phyloP scores from a whole-genome alignment of 2,113 vertebrate genomes.

The Boulengeromyrus knoepffleri region DNA sequence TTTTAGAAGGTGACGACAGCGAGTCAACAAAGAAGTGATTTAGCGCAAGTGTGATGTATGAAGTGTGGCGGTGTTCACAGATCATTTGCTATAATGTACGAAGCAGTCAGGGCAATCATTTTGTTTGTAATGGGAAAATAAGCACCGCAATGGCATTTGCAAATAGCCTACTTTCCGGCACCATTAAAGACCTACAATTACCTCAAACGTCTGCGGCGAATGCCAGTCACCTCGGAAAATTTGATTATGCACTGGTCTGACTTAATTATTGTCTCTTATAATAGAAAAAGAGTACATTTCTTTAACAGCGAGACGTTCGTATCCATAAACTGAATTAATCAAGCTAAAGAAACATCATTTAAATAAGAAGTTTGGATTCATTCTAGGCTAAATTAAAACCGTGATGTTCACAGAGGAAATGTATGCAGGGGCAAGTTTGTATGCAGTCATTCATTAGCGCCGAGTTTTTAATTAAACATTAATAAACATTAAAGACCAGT shows the following conservation, averaged over 20 bases:
- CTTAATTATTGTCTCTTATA: constrained; percentile 8
- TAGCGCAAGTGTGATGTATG: background rate
- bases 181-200: background rate
- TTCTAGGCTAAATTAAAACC: background rate
- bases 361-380: background rate
- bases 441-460: background rate
- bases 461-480: background rate
- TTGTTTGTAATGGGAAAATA: constrained; percentile 14
- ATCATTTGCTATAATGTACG: background rate
- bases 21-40: constrained; percentile 5
- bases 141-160: constrained; percentile 4
- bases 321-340: constrained; percentile 10
- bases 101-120: background rate
- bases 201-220: background rate
- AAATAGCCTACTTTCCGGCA: background rate
- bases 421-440: background rate
- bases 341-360: background rate
- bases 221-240: background rate
- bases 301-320: background rate
- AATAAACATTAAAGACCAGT: background rate
- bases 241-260: background rate
- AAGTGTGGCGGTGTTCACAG: background rate
- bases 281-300: background rate
- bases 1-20: background rate
- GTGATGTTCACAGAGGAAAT: background rate